Evolutionary conservation across 2,888 invertebrate genomes (phyloP).

Genomic region (Ophioninae sp.): DNA sequence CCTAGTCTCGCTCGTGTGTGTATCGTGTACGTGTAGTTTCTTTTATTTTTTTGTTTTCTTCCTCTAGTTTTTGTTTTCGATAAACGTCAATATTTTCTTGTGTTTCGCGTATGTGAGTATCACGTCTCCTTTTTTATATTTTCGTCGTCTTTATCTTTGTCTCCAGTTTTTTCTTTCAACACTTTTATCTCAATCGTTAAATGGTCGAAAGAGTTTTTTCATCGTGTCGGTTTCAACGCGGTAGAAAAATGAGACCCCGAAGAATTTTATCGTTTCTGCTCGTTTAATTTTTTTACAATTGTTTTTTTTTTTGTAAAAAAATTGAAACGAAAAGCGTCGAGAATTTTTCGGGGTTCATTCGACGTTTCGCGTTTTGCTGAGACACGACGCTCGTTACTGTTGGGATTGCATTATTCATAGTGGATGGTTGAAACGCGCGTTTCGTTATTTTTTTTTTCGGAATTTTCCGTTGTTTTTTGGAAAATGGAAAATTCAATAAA

Average conservation of each 20-base stretch:
- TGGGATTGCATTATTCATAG: conserved; percentile 57
- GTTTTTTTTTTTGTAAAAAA: background rate
- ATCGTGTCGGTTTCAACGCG: conserved; percentile 64
- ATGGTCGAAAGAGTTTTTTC: conserved; percentile 70
- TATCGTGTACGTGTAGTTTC: conserved; percentile 20
- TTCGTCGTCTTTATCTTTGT: conserved; percentile 45
- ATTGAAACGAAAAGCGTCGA: conserved; percentile 8
- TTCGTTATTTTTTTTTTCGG: background rate
- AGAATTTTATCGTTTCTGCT: background rate
- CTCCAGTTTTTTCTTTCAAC: conserved; percentile 52
- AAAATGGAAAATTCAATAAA: too few species aligned
- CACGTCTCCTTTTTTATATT: conserved; percentile 58
- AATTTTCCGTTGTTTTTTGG: too few species aligned
- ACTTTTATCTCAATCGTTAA: conserved; percentile 71
- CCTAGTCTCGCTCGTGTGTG: conserved; percentile 13
- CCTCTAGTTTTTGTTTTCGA: background rate
- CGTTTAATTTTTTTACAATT: background rate
- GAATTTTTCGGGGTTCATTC: conserved; percentile 4
- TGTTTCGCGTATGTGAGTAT: conserved; percentile 37
- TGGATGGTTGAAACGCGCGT: conserved; percentile 41
- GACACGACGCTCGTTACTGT: conserved; percentile 55
- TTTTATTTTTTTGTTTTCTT: conserved; percentile 15
- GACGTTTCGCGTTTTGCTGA: conserved; percentile 31
- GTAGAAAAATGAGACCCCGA: conserved; percentile 19
- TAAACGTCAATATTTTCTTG: conserved; percentile 27